A percentile compares a stretch with the other conserved stretches of the same genome.
phyloP scores from a whole-genome alignment of 2,888 invertebrate species.

The Xestia xanthographa region DNA sequence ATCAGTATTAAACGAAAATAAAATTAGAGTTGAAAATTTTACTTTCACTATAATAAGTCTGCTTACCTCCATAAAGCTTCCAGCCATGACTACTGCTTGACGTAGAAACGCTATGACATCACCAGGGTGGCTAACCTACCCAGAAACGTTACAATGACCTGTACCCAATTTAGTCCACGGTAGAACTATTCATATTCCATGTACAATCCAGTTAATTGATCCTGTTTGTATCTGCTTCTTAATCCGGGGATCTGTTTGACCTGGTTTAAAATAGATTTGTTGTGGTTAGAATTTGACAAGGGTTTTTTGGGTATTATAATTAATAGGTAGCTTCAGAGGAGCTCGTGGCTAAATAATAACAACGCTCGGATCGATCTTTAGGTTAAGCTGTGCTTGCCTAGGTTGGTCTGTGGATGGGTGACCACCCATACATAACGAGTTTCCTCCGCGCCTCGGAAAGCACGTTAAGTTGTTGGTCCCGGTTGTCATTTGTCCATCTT shows the following conservation, averaged over 20 bases:
- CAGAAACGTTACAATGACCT: slow-evolving; percentile 72
- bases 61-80: neutral
- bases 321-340: neutral
- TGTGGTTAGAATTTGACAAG: slow-evolving; percentile 24
- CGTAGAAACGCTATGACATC: slow-evolving; percentile 34
- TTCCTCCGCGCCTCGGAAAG: too few species aligned
- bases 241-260: slow-evolving; percentile 45
- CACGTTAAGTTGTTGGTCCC: too few species aligned
- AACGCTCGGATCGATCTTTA: too few species aligned
- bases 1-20: too few species aligned
- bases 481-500: too few species aligned
- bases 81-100: neutral
- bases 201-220: slow-evolving; percentile 54
- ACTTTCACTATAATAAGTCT: too few species aligned
- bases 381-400: too few species aligned
- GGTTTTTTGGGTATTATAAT: neutral
- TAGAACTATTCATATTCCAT: slow-evolving; percentile 36
- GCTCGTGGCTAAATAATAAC: too few species aligned
- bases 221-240: slow-evolving; percentile 37
- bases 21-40: too few species aligned
- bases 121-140: slow-evolving; percentile 70
- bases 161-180: slow-evolving; percentile 39
- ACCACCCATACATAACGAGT: too few species aligned
- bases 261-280: slow-evolving; percentile 34
- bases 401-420: too few species aligned